Base-by-base conservation (phyloP, 2,797 vertebrate species). In the Coreius guichenoti region DNA sequence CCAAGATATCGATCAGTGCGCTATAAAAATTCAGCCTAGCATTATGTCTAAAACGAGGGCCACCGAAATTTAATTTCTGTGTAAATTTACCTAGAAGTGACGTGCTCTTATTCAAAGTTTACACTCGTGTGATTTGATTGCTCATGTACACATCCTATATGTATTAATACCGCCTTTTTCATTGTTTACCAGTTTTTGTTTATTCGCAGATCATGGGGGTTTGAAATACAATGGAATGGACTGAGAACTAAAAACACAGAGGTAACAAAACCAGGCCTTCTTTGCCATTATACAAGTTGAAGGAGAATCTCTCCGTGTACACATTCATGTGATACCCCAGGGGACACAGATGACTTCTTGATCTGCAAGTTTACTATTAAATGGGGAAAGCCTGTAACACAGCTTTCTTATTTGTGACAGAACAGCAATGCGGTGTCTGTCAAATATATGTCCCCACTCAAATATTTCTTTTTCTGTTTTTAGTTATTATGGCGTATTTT, bases 1-100 rank as follows among this genome's bases (percentile, higher is more conserved):
- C 97, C 96, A 95, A 97, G 98, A 99, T 99, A 99, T 99, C 96
- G 98, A 99, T 99, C 98, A 97, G 97, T 94, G 95, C 94, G 93
- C 94, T 96, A 98, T 97, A 96, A 96, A 95, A 98, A 98, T 96
- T 96, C 97, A 95, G 96, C 96, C 97, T 96, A 96, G 95, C 95
- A 96, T 97, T 96, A 97, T 96, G 96, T 96, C 94, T 96, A 93
- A 95, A 95, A 94, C 95, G 94, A 95, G 94, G 94, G 93, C 93
- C 76, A 94, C 94, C 93, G 92, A 95, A 96, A 96, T 97, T 93
- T 96, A 96, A 97, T 96, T 97, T 98, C 97, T 98, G 97, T 96
- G 97, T 94, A 97, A 98, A 98, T 98, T 98, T 96, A 95, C 97
- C 94, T 94, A 97, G 95, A 95, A 92, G 93, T 96, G 93, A 96